Conservation (phyloP, 2,888 invertebrate species). For the Catocala sponsa region DNA sequence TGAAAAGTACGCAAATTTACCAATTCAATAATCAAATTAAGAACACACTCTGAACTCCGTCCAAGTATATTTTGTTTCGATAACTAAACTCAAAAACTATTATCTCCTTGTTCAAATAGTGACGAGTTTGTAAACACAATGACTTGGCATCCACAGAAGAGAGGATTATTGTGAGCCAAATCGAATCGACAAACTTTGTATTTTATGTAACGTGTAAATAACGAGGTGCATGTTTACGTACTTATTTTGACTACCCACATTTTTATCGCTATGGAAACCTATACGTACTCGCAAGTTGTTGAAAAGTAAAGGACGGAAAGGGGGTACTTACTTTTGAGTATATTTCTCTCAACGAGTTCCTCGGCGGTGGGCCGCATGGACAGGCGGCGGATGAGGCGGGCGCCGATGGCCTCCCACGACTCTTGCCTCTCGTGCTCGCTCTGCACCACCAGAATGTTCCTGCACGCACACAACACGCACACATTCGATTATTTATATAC, state of each 20-base stretch:
- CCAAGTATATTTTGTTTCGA: too few relatives aligned
- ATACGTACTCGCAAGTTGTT: too few relatives aligned
- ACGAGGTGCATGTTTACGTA: not conserved
- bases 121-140: too few relatives aligned
- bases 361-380: constrained; percentile 99
- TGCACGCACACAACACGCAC: constrained; percentile 57
- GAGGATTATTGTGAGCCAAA: not conserved
- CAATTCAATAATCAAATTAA: too few relatives aligned
- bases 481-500: constrained; percentile 65
- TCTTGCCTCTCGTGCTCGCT: constrained; percentile 97
- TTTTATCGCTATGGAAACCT: too few relatives aligned
- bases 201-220: not conserved
- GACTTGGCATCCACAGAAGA: too few relatives aligned
- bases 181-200: not conserved
- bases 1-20: too few relatives aligned
- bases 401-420: constrained; percentile 97
- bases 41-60: too few relatives aligned
- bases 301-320: not conserved
- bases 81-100: too few relatives aligned
- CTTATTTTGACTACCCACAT: not conserved
- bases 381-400: constrained; percentile 96
- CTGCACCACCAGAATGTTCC: constrained; percentile 97
- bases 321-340: constrained; percentile 95
- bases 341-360: constrained; percentile 99
- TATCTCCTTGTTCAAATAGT: too few relatives aligned